Percentiles rank a stretch among this genome's conserved stretches.
Conservation (phyloP, 2,888 invertebrate genomes). For the Tubulanus polymorphus region DNA sequence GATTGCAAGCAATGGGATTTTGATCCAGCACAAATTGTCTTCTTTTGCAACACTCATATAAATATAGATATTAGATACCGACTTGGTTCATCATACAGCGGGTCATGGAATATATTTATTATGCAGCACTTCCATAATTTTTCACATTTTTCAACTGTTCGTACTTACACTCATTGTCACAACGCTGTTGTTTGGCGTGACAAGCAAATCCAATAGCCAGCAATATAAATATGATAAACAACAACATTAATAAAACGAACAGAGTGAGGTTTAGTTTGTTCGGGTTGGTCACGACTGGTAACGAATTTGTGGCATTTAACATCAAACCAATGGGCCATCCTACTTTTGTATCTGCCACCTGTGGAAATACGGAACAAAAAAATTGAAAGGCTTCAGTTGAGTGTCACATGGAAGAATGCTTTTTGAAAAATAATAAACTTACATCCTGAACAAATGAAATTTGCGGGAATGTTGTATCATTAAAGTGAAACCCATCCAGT, state of each 20-base stretch:
- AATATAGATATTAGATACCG: no score
- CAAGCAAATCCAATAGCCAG: constrained; percentile 34
- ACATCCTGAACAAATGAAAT: constrained; percentile 50
- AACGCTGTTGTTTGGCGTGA: constrained; percentile 29
- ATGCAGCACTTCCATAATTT: no score
- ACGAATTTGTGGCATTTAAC: constrained; percentile 53
- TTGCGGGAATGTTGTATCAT: constrained; percentile 43
- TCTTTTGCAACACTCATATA: no score
- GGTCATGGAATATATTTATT: no score
- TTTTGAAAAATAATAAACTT: constrained; percentile 17
- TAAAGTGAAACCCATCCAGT: constrained; percentile 51
- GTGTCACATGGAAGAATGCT: not conserved
- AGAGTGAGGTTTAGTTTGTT: constrained; percentile 21
- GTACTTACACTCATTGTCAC: no score
- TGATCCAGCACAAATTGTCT: no score
- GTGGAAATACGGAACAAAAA: not conserved
- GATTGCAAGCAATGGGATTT: no score
- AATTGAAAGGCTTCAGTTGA: constrained; percentile 1
- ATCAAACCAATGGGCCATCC: constrained; percentile 58
- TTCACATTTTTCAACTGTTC: no score
- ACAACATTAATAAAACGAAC: constrained; percentile 30
- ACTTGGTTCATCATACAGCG: no score
- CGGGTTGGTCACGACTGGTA: constrained; percentile 35
- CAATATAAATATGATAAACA: constrained; percentile 37
- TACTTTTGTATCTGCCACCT: constrained; percentile 35